phyloP scores from a whole-genome alignment of 2,797 vertebrate species.

The Acrocephalus scirpaceus region DNA sequence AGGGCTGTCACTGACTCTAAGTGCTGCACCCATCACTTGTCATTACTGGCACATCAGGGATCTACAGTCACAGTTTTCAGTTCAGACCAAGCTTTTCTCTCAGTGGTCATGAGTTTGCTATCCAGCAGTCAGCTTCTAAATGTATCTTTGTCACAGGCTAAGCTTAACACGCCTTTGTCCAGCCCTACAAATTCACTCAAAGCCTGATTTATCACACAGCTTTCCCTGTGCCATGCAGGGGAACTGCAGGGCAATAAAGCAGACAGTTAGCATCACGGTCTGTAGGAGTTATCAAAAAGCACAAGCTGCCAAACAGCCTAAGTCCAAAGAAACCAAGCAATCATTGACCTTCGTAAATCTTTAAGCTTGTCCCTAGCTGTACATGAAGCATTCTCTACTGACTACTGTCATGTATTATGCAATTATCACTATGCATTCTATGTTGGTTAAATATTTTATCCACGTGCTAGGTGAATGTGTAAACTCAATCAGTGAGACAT shows the following conservation, averaged over 20 bases:
- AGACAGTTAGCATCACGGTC: background rate
- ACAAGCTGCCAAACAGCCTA: background rate
- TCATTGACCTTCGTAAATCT: background rate
- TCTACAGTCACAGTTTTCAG: background rate
- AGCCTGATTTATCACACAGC: background rate
- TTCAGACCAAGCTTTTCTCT: background rate
- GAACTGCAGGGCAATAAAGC: background rate
- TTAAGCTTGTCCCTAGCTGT: background rate
- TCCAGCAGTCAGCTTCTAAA: background rate
- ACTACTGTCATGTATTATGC: background rate
- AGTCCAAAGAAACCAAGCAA: background rate
- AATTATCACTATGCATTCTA: background rate
- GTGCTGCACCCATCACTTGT: background rate
- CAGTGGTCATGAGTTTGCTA: background rate
- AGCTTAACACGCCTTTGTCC: background rate
- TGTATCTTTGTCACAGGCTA: background rate
- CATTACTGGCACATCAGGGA: background rate
- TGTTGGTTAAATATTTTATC: background rate
- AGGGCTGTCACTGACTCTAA: background rate
- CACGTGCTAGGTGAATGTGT: background rate
- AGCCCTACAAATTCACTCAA: background rate
- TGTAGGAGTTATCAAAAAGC: background rate
- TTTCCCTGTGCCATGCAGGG: background rate
- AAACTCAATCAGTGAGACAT: background rate
- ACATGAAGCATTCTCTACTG: background rate